These are phyloP conservation scores for Aegotheles bennettii DNA, from an alignment of 2,113 vertebrate genomes.

Conservation along the genomic window DNA sequence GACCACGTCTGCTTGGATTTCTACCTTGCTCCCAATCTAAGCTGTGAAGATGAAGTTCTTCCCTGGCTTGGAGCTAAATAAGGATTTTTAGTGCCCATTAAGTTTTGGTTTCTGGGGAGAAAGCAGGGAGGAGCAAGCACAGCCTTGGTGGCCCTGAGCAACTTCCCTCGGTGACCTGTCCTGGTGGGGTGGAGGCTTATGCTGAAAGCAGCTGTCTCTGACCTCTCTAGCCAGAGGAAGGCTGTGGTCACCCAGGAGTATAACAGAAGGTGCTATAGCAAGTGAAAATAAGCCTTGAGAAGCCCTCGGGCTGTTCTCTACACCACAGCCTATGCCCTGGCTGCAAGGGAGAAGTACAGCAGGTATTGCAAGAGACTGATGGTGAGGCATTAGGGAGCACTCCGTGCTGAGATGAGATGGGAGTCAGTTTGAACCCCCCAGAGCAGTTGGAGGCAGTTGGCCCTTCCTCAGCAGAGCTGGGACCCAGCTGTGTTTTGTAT, in stretches of 20 bases:
- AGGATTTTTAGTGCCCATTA: neutral
- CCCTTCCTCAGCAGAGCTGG: neutral
- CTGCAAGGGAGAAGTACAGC: neutral
- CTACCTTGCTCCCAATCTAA: neutral
- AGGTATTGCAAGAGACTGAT: neutral
- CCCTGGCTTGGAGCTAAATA: neutral
- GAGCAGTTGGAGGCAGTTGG: neutral
- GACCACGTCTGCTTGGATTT: fast-evolving
- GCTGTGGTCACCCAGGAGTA: neutral
- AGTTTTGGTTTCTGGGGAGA: neutral
- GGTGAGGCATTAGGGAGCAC: neutral
- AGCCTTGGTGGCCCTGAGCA: neutral
- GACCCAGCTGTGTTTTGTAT: neutral
- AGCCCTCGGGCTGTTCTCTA: neutral
- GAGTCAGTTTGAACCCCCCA: neutral
- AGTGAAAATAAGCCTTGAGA: neutral
- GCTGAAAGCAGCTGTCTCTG: neutral
- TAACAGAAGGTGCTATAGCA: neutral
- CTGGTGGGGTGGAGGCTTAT: neutral
- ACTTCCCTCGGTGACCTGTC: neutral
- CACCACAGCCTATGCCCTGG: neutral
- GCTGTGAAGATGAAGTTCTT: neutral
- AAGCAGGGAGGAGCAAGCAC: neutral
- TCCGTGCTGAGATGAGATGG: neutral
- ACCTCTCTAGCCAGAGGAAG: neutral